A percentile compares a stretch with the other conserved stretches of the same genome.
Conservation (phyloP, 2,797 vertebrate genomes). For the Heteromormyrus szaboi region DNA sequence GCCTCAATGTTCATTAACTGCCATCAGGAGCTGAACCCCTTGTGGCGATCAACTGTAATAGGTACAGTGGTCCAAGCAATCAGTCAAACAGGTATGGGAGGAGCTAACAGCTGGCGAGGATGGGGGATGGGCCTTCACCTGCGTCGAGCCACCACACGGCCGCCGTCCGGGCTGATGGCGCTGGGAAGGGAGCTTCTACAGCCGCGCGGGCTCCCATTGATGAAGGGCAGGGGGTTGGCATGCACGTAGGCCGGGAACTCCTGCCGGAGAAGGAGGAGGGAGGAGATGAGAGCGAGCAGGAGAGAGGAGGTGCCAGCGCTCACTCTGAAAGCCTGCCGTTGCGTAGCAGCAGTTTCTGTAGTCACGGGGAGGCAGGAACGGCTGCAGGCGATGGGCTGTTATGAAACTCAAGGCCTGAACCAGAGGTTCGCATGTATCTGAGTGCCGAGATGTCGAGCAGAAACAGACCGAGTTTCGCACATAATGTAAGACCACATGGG, state of each 20-base stretch:
- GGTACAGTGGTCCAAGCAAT: background rate
- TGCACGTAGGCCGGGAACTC: constrained; percentile 86
- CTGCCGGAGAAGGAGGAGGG: constrained; percentile 44
- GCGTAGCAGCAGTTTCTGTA: background rate
- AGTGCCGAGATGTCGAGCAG: background rate
- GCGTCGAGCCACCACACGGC: constrained; percentile 77
- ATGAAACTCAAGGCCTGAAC: background rate
- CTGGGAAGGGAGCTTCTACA: constrained; percentile 85
- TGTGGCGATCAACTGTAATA: background rate
- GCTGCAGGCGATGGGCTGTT: background rate
- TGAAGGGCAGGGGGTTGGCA: constrained; percentile 86
- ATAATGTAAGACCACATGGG: background rate
- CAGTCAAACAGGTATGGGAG: background rate
- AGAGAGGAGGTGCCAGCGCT: constrained; percentile 20
- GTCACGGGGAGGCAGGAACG: constrained; percentile 5
- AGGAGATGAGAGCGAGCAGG: background rate
- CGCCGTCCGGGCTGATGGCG: constrained; percentile 85
- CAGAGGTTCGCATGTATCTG: background rate
- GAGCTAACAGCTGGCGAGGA: background rate
- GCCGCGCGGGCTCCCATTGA: constrained; percentile 86
- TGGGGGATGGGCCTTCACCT: constrained; percentile 63
- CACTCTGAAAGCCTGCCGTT: constrained; percentile 22
- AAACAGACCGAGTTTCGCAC: no score
- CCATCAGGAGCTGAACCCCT: background rate
- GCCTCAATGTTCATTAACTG: background rate